phyloP scores from a whole-genome alignment of 2,797 vertebrate genomes.

The Echeneis naucrates region DNA sequence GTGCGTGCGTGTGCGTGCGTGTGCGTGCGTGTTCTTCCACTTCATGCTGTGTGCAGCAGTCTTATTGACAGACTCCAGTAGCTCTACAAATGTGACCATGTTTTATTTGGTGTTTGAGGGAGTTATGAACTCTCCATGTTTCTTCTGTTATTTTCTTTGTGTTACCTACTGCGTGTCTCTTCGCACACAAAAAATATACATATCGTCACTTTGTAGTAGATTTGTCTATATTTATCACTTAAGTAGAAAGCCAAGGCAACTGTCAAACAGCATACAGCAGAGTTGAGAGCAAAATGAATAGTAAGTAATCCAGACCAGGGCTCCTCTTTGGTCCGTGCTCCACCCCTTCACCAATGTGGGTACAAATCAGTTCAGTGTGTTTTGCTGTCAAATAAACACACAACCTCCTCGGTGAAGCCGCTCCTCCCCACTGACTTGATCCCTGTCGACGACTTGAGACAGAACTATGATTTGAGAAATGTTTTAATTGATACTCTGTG shows the following conservation, averaged over 20 bases:
- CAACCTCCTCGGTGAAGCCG: too few relatives aligned
- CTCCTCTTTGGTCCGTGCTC: too few relatives aligned
- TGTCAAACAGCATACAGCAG: too few relatives aligned
- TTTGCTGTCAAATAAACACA: too few relatives aligned
- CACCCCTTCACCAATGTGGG: too few relatives aligned
- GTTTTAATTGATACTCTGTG: neutral
- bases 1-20: slow-evolving; percentile 19
- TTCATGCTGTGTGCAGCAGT: slow-evolving; percentile 34
- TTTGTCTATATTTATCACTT: neutral
- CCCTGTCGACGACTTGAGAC: too few relatives aligned
- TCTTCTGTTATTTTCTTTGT: neutral
- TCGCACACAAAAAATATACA: neutral
- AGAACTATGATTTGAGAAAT: neutral
- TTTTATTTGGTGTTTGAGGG: slow-evolving; percentile 31
- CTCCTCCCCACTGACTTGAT: too few relatives aligned
- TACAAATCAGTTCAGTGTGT: too few relatives aligned
- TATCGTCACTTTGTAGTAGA: neutral
- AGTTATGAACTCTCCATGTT: neutral
- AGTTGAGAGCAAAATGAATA: too few relatives aligned
- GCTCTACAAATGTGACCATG: slow-evolving; percentile 30
- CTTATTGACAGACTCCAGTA: slow-evolving; percentile 42
- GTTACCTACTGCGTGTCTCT: neutral
- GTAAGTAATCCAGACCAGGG: too few relatives aligned
- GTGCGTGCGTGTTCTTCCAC: neutral
- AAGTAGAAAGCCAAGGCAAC: neutral